Evolutionary conservation across 2,113 vertebrate genomes (phyloP).

Genomic region (Podarcis cretensis): DNA sequence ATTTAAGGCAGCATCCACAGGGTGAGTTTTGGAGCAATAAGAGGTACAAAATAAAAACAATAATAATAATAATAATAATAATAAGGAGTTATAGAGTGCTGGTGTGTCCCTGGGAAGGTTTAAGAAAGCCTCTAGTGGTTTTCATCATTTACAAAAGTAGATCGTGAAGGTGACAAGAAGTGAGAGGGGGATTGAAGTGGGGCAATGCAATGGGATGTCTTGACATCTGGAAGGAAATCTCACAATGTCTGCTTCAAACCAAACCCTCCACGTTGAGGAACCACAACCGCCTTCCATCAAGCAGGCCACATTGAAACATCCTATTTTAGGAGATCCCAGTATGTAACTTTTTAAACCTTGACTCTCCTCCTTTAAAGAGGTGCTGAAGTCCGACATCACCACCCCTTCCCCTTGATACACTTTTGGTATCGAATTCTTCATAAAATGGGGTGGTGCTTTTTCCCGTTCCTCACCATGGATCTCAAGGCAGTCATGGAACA

Average conservation of each 20-base stretch:
- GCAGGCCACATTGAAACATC: neutral
- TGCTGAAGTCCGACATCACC: neutral
- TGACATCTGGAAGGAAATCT: slow-evolving; percentile 27
- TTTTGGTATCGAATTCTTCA: neutral
- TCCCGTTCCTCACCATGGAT: neutral
- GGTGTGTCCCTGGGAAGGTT: slow-evolving; percentile 9
- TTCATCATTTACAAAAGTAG: slow-evolving; percentile 20
- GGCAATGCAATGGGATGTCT: neutral
- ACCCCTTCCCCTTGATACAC: neutral
- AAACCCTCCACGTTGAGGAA: neutral
- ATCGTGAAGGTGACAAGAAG: neutral
- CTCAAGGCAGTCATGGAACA: neutral
- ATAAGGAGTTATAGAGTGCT: slow-evolving; percentile 9
- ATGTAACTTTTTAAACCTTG: neutral
- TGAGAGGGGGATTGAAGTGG: slow-evolving; percentile 6
- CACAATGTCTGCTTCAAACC: slow-evolving; percentile 1
- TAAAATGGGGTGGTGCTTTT: neutral
- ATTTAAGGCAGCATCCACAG: slow-evolving; percentile 61
- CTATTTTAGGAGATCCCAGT: neutral
- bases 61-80: too few species aligned
- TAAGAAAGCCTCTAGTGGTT: slow-evolving; percentile 75
- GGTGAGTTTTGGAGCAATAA: slow-evolving; percentile 26
- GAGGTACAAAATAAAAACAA: slow-evolving; percentile 45
- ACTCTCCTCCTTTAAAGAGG: neutral
- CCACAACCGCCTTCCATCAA: neutral